A percentile compares a stretch with the other conserved stretches of the same genome.
phyloP scores from a whole-genome alignment of 2,797 vertebrate genomes.

The Helicolenus hilgendorfi region DNA sequence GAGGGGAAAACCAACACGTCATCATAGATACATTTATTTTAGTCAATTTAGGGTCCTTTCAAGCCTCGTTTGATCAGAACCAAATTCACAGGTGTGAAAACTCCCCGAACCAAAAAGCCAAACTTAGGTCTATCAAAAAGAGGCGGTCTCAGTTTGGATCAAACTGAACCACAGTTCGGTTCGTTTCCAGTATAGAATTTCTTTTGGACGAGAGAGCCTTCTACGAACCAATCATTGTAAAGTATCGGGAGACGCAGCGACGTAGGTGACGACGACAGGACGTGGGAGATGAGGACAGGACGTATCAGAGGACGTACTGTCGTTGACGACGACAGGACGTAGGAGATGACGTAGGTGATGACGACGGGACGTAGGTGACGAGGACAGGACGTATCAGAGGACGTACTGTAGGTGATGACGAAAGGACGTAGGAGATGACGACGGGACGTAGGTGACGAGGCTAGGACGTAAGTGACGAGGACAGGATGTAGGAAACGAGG shows the following conservation, averaged over 20 bases:
- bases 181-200: background rate
- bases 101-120: background rate
- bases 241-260: no score
- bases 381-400: no score
- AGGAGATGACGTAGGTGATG: no score
- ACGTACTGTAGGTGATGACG: no score
- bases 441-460: no score
- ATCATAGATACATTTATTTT: background rate
- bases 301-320: background rate
- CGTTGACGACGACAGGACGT: no score
- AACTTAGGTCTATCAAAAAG: background rate
- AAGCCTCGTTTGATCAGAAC: no score
- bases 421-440: no score
- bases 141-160: background rate
- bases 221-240: no score
- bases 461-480: no score
- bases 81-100: background rate
- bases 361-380: fast-evolving
- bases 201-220: background rate
- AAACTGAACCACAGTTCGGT: background rate
- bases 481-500: no score
- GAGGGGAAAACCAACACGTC: background rate
- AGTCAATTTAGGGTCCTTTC: no score
- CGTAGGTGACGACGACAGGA: fast-evolving
- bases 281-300: background rate